Percentiles rank a stretch among this genome's conserved stretches.
Conservation (phyloP, 2,113 vertebrate species). For the Forbesichthys papilliferus region DNA sequence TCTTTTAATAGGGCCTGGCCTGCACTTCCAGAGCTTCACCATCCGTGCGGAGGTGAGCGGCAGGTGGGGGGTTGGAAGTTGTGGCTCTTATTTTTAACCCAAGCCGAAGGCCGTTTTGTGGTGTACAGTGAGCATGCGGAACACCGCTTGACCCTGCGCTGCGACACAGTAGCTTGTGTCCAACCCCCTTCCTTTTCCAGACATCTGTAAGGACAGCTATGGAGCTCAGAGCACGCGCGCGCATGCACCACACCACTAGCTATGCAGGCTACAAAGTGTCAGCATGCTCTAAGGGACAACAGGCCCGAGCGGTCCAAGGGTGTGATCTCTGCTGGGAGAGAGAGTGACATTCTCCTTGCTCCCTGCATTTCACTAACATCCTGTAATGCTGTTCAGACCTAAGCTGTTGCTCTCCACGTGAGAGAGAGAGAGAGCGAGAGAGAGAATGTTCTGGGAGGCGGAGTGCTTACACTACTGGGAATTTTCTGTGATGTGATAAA, state of each 20-base stretch:
- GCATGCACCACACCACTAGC: conserved; percentile 59
- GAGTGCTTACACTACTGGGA: conserved; percentile 59
- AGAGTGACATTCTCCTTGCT: not conserved
- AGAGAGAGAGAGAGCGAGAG: not conserved
- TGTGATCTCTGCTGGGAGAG: conserved; percentile 58
- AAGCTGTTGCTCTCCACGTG: not conserved
- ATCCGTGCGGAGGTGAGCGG: conserved; percentile 66
- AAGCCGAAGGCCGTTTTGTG: conserved; percentile 53
- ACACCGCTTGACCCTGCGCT: conserved; percentile 68
- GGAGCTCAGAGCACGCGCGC: conserved; percentile 51
- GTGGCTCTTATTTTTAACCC: conserved; percentile 74
- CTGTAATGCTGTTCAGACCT: too few species aligned
- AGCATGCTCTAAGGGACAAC: conserved; percentile 48
- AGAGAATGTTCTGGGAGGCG: conserved; percentile 36
- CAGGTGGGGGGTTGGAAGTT: conserved; percentile 65
- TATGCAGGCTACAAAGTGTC: conserved; percentile 73
- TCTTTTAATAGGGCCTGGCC: conserved; percentile 71
- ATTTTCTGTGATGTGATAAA: conserved; percentile 72
- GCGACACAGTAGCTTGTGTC: conserved; percentile 59
- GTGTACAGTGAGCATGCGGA: conserved; percentile 53
- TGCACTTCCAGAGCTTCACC: conserved; percentile 66
- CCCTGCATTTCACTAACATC: too few species aligned
- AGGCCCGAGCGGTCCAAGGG: conserved; percentile 52
- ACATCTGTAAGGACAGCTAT: conserved; percentile 48
- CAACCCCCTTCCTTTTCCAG: conserved; percentile 29